Evolutionary conservation across 2,797 vertebrate genomes (phyloP), one percentile per base, ranked within the genome.

Genomic region (Amblyraja radiata): DNA sequence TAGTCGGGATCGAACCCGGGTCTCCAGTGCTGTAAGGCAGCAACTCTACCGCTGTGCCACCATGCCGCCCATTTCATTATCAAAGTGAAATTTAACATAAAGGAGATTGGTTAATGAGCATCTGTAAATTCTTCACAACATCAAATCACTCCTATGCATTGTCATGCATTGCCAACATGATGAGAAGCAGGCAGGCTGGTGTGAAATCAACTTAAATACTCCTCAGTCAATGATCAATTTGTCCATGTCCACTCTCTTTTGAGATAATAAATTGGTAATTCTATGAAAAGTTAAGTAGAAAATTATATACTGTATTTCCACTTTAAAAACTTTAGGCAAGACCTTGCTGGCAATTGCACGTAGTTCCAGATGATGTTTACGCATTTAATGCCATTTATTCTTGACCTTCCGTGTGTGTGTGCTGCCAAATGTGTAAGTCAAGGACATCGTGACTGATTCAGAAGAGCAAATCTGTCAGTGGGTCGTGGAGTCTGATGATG

Each of bases 31-130:
- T 6, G 46, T 54, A 54, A 54, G 46, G 46, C 46, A 54, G 46
- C 46, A 54, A 54, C 46, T 6, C 46, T 54, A 54, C 46, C 46
- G 2, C 46, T 46, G 46, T 46, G 2, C 46, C 46, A 46, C 46
- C 39, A 39, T 46, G 39, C 1, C 1, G 39, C 39, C 39, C 46
- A 6, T 6, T 54, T 86, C 63, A 63, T 63, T 16, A 86, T 86
- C 83, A 65, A 86, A 86, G 58, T 61, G 58, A 86, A 86, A 86
- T 63, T 65, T 86, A 86, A 61, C 83, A 86, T 86, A 32, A 86
- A 86, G n/a, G 83, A 58, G 54, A 83, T 63, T 86, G 58, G 63
- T 86, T 32, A n/a, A 86, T 32, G 10, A 32, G 63, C 61, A 0
- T n/a, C 6, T 14, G 25, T 86, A 86, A 65, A 86, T 65, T 86